These are phyloP conservation scores for Cacoxenus indagator DNA, from an alignment of 2,888 invertebrate genomes.

Conservation along the genomic window DNA sequence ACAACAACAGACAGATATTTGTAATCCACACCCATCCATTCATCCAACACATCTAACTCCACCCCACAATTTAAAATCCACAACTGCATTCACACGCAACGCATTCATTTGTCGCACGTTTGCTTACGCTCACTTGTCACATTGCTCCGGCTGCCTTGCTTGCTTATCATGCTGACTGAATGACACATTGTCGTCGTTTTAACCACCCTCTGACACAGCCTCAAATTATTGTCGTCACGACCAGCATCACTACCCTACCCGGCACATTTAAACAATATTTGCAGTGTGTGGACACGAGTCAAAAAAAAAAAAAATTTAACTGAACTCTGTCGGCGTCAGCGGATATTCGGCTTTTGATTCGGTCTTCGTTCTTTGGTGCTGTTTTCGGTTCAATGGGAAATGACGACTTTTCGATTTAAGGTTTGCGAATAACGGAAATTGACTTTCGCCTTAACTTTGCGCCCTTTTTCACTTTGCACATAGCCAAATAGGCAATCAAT, in stretches of 20 bases:
- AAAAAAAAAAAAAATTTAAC: no score
- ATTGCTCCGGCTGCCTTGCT: slow-evolving; percentile 5
- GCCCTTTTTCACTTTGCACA: not conserved
- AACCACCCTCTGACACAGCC: no score
- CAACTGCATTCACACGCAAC: not conserved
- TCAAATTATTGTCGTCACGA: no score
- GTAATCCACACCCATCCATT: not conserved
- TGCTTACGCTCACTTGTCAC: no score
- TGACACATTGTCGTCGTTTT: no score
- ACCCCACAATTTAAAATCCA: not conserved
- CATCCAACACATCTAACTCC: not conserved
- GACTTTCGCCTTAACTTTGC: slow-evolving; percentile 10
- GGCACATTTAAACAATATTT: no score
- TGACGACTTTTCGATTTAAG: no score
- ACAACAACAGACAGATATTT: no score
- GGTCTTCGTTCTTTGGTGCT: not conserved
- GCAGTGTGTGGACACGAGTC: no score
- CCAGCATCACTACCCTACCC: no score
- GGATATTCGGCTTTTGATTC: not conserved
- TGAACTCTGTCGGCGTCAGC: not conserved
- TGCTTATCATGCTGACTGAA: no score
- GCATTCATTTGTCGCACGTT: not conserved
- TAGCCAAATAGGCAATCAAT: no score
- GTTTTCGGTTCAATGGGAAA: not conserved
- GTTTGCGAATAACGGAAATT: slow-evolving; percentile 19